Base-by-base conservation (phyloP, 2,888 invertebrate genomes). In the Agrypnus murinus region DNA sequence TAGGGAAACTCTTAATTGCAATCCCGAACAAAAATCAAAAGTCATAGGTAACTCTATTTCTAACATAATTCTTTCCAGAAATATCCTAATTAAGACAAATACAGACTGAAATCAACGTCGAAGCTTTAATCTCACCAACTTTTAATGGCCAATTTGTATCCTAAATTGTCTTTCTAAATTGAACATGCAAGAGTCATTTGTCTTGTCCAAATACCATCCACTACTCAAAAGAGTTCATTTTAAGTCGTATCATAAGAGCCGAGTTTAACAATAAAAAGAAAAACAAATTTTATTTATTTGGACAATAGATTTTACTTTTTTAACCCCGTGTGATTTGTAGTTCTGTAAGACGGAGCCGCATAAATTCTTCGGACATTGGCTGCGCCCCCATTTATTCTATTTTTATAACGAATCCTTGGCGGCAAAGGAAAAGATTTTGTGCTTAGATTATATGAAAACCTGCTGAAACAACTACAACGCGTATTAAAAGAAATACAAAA, bases 121-220 rank as follows among this genome's bases (percentile, higher is more conserved):
- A 43, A 12, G 15, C 43, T 15, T 15, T 2, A 15, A 10, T 10
- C 17, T 10, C 19, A 19, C 17, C 2, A 25, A 46, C 9, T 25
- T 46, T 46, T 46, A 46, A 46, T 46, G n/a, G 46, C 17, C 46
- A 46, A 25, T 46, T 46, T 46, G 46, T n/a, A 19, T 46, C 19
- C 19, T 6, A 46, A 46, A 46, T 46, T 46, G 46, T 46, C 43
- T 12, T 43, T 15, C 12, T 12, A 25, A 25, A 25, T 15, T 43
- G 12, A 15, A 15, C 43, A 43, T 43, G 43, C 15, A 8, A 4
- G 15, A 14, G 15, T 43, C 43, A 14, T 43, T 43, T 43, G 14
- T 43, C 43, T 43, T 43, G 43, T 43, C 25, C 25, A 25, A 5
- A 25, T 43, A 14, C 40, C 14, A 14, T 12, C 15, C 7, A 8